Evolutionary conservation across 64 coral and sea anemone genomes (phyloP).

Genomic region (Actinia tenebrosa): DNA sequence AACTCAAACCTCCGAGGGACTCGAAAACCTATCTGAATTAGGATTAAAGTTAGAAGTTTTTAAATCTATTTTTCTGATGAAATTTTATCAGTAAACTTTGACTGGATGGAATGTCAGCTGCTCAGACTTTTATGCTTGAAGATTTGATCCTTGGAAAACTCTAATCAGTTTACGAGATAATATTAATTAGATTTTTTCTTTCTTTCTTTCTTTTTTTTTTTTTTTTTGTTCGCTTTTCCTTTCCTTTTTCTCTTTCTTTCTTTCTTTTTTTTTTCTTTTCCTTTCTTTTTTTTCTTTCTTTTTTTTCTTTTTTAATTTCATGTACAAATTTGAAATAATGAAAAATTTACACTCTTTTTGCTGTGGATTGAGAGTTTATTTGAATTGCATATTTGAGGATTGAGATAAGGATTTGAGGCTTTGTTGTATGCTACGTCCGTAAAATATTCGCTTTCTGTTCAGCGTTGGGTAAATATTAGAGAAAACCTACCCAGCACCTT

Average conservation of each 20-base stretch:
- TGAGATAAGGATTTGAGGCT: neutral
- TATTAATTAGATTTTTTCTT: neutral
- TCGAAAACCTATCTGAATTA: neutral
- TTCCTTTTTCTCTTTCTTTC: too few species aligned
- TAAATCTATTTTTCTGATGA: constrained; percentile 4
- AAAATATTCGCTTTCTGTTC: constrained; percentile 4
- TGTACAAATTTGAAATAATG: constrained; percentile 5
- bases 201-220: too few species aligned
- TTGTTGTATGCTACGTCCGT: neutral
- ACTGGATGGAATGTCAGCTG: constrained; percentile 10
- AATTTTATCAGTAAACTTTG: constrained; percentile 4
- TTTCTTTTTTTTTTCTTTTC: too few species aligned
- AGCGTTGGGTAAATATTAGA: neutral
- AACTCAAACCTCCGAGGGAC: neutral
- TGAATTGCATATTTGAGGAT: constrained; percentile 2
- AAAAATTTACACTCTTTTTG: neutral
- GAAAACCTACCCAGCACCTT: neutral
- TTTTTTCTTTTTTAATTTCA: constrained; percentile 13
- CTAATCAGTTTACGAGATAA: constrained; percentile 10
- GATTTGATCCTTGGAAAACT: constrained; percentile 19
- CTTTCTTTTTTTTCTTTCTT: neutral
- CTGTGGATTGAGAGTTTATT: neutral
- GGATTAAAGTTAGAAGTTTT: constrained; percentile 7
- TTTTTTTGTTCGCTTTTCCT: neutral
- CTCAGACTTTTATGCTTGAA: neutral